A percentile compares a stretch with the other conserved stretches of the same genome.
These are phyloP conservation scores for Drosophila pseudotakahashii DNA, from an alignment of 2,888 invertebrate genomes.

Conservation along the genomic window DNA sequence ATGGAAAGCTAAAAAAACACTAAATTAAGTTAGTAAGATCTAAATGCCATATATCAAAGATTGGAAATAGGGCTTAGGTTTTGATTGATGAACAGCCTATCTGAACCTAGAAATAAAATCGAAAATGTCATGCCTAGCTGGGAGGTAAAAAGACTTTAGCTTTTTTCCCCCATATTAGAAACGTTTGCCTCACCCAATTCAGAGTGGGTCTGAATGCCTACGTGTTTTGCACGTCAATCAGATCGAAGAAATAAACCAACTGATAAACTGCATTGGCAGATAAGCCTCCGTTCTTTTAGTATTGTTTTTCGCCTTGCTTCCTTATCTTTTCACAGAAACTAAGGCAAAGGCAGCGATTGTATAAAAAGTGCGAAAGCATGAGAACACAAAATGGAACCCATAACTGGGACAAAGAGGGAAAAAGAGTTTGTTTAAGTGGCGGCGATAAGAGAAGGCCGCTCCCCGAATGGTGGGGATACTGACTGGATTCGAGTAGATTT, in stretches of 20 bases:
- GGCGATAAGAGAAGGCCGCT: constrained; percentile 37
- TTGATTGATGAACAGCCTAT: constrained; percentile 4
- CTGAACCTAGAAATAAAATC: neutral
- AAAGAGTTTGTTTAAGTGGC: constrained; percentile 24
- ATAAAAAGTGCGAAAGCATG: neutral
- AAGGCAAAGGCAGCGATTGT: constrained; percentile 14
- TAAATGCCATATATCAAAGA: neutral
- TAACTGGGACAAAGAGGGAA: constrained; percentile 16
- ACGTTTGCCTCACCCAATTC: neutral
- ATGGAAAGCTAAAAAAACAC: too few relatives aligned
- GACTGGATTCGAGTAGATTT: constrained; percentile 23
- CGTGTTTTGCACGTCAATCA: constrained; percentile 67
- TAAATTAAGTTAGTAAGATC: neutral
- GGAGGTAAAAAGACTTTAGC: neutral
- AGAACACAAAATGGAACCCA: constrained; percentile 4
- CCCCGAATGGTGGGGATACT: constrained; percentile 18
- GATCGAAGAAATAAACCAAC: constrained; percentile 62
- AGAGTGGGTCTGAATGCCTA: constrained; percentile 39
- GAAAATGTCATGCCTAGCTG: neutral
- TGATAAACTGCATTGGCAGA: constrained; percentile 66
- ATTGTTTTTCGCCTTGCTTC: neutral
- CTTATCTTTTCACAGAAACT: constrained; percentile 47
- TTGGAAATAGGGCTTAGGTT: neutral
- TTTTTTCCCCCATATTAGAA: neutral
- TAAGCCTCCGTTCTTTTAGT: constrained; percentile 46